phyloP scores from a whole-genome alignment of 2,888 invertebrate genomes.

The Drosophila cracens region DNA sequence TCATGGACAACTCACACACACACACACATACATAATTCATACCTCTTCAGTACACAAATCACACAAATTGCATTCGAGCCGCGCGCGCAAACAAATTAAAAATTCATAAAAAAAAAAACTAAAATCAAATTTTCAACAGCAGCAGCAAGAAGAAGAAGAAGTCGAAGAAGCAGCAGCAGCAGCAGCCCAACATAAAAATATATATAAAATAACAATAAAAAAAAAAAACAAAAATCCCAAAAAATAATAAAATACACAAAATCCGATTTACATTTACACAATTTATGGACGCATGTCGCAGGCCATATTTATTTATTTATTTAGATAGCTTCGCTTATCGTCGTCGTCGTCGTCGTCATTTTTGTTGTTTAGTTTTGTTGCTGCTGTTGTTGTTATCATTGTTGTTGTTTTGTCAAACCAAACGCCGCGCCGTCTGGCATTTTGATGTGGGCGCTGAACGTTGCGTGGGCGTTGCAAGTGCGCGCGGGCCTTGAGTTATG shows the following conservation, averaged over 20 bases:
- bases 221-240: slow-evolving; percentile 14
- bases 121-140: slow-evolving; percentile 44
- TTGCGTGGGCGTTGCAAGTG: slow-evolving; percentile 44
- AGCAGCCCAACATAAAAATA: slow-evolving; percentile 13
- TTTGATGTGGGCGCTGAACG: slow-evolving; percentile 48
- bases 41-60: slow-evolving; percentile 53
- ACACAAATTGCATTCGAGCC: slow-evolving; percentile 45
- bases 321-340: slow-evolving; percentile 64
- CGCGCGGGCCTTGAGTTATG: slow-evolving; percentile 53
- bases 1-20: slow-evolving; percentile 10
- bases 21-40: slow-evolving; percentile 1
- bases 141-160: not conserved
- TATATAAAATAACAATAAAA: slow-evolving; percentile 29
- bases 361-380: slow-evolving; percentile 34
- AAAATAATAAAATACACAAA: slow-evolving; percentile 39
- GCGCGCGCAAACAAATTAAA: slow-evolving; percentile 63
- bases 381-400: slow-evolving; percentile 6
- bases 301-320: slow-evolving; percentile 51
- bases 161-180: not conserved
- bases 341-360: slow-evolving; percentile 12
- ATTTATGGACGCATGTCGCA: slow-evolving; percentile 69
- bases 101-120: slow-evolving; percentile 65
- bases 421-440: slow-evolving; percentile 72
- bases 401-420: slow-evolving; percentile 47
- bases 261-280: slow-evolving; percentile 70